These are phyloP conservation scores for Crax fasciolata DNA, from an alignment of 2,797 vertebrate genomes.

Conservation along the genomic window DNA sequence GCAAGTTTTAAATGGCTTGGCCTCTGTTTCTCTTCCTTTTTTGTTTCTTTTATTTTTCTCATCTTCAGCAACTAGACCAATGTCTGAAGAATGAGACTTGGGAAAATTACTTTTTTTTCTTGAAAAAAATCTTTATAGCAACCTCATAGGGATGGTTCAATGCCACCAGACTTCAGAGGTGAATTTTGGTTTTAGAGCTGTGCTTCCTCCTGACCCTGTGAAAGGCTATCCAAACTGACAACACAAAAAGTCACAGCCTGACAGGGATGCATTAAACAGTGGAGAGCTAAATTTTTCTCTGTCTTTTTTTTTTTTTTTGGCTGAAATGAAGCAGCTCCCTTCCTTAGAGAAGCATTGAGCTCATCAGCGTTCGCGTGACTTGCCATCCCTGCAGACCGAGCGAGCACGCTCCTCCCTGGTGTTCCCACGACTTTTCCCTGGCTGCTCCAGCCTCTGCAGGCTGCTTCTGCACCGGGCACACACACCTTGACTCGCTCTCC, in stretches of 20 bases:
- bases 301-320: not conserved
- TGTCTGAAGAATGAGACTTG: not conserved
- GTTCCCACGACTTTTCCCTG: not conserved
- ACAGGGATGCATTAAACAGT: not conserved
- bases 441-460: not conserved
- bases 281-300: not conserved
- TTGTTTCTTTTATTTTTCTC: not conserved
- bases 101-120: not conserved
- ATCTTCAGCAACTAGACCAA: not conserved
- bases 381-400: rapidly evolving
- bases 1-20: not conserved
- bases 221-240: not conserved
- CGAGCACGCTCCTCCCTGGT: not conserved
- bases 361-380: not conserved
- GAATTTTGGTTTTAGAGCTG: not conserved
- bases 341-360: not conserved
- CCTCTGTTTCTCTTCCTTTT: not conserved
- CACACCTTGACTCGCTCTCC: rapidly evolving
- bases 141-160: not conserved
- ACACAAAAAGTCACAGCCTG: not conserved
- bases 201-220: rapidly evolving
- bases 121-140: not conserved
- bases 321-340: not conserved
- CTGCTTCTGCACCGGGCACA: not conserved
- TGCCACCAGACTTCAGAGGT: not conserved